A percentile compares a stretch with the other conserved stretches of the same genome.
Evolutionary conservation across 2,888 invertebrate genomes (phyloP).

Genomic region (Halictus ligatus): DNA sequence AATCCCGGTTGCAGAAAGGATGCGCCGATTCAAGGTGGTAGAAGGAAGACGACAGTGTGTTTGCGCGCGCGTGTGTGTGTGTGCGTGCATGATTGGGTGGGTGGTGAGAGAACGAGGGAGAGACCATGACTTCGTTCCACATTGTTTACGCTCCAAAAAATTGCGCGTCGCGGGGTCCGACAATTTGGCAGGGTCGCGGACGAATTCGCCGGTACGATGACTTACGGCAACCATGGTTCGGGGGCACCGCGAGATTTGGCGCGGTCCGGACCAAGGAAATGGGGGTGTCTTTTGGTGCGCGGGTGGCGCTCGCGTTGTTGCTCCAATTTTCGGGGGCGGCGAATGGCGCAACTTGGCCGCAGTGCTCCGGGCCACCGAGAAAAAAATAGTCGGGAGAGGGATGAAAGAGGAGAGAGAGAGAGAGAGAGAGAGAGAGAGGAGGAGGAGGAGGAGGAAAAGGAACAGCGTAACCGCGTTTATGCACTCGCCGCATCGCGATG

Average conservation of each 20-base stretch:
- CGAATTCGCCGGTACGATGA: constrained; percentile 21
- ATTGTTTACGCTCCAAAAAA: constrained; percentile 16
- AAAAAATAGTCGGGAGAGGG: background rate
- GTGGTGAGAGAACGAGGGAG: background rate
- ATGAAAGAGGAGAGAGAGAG: background rate
- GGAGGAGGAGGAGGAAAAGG: background rate
- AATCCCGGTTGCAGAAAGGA: background rate
- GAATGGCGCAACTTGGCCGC: constrained; percentile 51
- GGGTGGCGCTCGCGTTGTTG: constrained; percentile 25
- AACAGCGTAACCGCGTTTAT: constrained; percentile 45
- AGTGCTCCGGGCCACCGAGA: constrained; percentile 13
- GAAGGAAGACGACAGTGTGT: background rate
- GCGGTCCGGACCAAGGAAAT: constrained; percentile 13
- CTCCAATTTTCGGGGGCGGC: constrained; percentile 47
- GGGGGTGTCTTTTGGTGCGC: constrained; percentile 31
- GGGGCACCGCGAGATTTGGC: constrained; percentile 38
- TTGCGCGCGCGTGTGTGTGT: too few relatives aligned
- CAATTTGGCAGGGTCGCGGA: constrained; percentile 41
- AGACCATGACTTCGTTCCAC: background rate
- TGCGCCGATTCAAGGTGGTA: background rate
- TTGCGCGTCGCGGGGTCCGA: constrained; percentile 9
- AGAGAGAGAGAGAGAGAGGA: background rate
- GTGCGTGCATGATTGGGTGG: too few relatives aligned
- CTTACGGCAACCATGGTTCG: constrained; percentile 27
- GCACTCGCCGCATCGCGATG: constrained; percentile 16